Percentiles rank a stretch among this genome's conserved stretches.
Evolutionary conservation across 2,113 vertebrate species (phyloP).

Genomic region (Malurus melanocephalus): DNA sequence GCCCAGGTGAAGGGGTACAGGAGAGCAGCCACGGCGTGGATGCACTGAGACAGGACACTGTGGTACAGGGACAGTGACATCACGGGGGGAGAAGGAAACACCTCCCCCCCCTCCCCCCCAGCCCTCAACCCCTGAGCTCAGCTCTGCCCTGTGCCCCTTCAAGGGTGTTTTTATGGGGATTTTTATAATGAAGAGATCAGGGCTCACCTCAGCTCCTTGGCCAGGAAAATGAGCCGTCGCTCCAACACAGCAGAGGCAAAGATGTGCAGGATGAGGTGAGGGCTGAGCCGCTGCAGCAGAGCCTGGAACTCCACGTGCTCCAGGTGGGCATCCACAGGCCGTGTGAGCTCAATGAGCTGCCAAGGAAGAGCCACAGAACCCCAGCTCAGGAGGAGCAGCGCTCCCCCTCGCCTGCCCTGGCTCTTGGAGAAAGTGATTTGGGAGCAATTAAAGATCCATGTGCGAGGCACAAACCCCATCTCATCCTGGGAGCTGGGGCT

Average conservation of each 20-base stretch:
- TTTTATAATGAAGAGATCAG: neutral
- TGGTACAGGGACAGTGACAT: neutral
- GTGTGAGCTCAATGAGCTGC: constrained; percentile 88
- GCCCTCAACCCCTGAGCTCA: neutral
- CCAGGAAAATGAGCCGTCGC: constrained; percentile 89
- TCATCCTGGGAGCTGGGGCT: neutral
- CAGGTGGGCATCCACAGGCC: constrained; percentile 89
- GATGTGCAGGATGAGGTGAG: constrained; percentile 83
- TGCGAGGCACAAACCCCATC: neutral
- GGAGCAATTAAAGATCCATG: neutral
- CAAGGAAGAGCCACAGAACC: neutral
- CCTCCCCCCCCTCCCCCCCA: too few species aligned
- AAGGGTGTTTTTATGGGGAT: neutral
- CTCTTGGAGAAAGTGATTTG: neutral
- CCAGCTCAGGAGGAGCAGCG: neutral
- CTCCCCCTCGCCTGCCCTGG: neutral
- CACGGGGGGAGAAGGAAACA: neutral
- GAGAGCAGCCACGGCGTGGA: constrained; percentile 88
- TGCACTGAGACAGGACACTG: constrained; percentile 90
- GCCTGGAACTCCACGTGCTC: constrained; percentile 90
- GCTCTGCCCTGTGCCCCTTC: neutral
- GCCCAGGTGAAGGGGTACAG: constrained; percentile 96
- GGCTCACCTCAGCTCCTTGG: constrained; percentile 87
- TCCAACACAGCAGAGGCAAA: constrained; percentile 87
- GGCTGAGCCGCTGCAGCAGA: constrained; percentile 79